Conservation (phyloP, 2,797 vertebrate genomes). For the Urosaurus nigricauda region DNA sequence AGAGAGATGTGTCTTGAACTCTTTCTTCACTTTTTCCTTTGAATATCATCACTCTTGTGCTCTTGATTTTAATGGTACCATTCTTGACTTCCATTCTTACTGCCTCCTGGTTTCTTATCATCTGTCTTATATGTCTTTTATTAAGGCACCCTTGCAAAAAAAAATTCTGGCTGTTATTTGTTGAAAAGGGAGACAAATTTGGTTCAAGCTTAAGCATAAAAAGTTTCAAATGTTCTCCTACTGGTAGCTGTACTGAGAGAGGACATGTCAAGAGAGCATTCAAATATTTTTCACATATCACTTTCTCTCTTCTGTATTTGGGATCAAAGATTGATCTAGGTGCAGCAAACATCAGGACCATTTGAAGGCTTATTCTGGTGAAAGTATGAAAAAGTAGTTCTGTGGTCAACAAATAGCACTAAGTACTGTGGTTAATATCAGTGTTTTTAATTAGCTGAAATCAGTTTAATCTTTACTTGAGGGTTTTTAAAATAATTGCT, state of each 20-base stretch:
- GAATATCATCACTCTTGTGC: background rate
- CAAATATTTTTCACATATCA: background rate
- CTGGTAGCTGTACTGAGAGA: background rate
- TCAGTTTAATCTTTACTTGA: background rate
- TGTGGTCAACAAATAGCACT: background rate
- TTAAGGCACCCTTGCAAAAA: background rate
- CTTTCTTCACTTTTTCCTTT: background rate
- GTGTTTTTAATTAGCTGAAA: background rate
- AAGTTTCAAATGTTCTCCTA: background rate
- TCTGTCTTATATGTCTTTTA: conserved; percentile 12
- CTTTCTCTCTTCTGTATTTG: background rate
- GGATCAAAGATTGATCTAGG: background rate
- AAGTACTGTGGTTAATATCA: background rate
- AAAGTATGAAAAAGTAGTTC: background rate
- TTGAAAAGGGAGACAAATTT: background rate
- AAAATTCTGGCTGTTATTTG: background rate
- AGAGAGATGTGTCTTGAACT: background rate
- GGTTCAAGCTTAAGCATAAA: background rate
- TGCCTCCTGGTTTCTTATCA: conserved; percentile 1
- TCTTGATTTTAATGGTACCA: background rate
- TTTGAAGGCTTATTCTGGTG: background rate
- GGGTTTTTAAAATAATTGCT: background rate
- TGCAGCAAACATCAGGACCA: background rate
- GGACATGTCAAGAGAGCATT: background rate
- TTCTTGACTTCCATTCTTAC: background rate